Evolutionary conservation across 2,797 vertebrate species (phyloP), one percentile per base, ranked within the genome.

Genomic region (Peromyscus eremicus): DNA sequence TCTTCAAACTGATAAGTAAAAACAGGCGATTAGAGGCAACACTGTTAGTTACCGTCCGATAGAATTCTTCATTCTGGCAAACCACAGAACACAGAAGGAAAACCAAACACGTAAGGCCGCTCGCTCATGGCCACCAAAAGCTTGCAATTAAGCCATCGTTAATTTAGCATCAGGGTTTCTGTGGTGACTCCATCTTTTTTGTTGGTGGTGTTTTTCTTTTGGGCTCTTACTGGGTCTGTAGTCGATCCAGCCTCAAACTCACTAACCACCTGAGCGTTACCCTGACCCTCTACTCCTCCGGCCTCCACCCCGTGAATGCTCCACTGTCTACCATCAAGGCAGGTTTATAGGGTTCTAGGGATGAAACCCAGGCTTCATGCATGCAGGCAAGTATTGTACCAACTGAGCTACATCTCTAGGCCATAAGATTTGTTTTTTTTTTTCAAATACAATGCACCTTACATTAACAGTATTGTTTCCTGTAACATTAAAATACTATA

Each of bases 1-100:
- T 88, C 75, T 73, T 95, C 83, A 52, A 93, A 37, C 97, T 98
- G 86, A 40, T 84, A 57, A 73, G 66, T 0, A 55, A 91, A 93
- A 76, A 34, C 0, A 27, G 81, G 81, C 66, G 73, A 32, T 71
- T 40, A 70, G 77, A 52, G 0, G 62, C 3, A 6, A 2, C 0
- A 21, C 16, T 27, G 7, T 37, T 62, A 34, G 46, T 57, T 37
- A 64, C 40, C 27, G 16, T 12, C 37, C 1, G 6, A 82, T 12
- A 40, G 60, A 68, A 52, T 19, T 4, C 87, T 84, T 55, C 21
- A 29, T 29, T 49, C 79, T 13, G 13, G 49, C 10, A 16, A 81
- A 91, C 37, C 5, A 9, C 2, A 1, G 37, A 70, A n/a, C 16
- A 57, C 27, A 23, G 21, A 49, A 57, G 9, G 43, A 37, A 82